These are phyloP conservation scores for Drosophila paramelanica DNA, from an alignment of 2,888 invertebrate species.

Conservation along the genomic window DNA sequence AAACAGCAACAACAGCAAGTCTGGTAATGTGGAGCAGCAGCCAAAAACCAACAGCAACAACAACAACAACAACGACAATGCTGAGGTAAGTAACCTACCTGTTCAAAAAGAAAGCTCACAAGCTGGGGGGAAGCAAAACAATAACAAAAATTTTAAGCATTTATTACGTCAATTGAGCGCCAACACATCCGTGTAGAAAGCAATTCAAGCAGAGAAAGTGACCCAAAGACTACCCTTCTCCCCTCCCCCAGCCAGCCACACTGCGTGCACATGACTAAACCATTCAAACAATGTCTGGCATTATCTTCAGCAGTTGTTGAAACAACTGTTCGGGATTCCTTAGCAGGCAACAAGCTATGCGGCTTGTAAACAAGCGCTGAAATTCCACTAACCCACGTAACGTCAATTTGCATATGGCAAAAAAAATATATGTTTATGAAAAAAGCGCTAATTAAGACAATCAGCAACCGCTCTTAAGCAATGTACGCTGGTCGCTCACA, in stretches of 20 bases:
- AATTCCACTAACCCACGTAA: conserved; percentile 73
- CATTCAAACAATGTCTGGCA: conserved; percentile 30
- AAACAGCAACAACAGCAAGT: conserved; percentile 35
- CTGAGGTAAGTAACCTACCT: conserved; percentile 71
- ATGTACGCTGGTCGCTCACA: conserved; percentile 11
- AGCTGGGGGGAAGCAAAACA: conserved; percentile 18
- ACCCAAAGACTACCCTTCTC: conserved; percentile 30
- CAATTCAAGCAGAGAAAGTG: conserved; percentile 67
- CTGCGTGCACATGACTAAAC: conserved; percentile 9
- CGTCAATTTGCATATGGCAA: conserved; percentile 64
- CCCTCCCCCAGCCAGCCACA: not conserved
- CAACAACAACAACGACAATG: conserved; percentile 61
- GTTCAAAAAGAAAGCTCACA: conserved; percentile 52
- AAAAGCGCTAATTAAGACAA: conserved; percentile 66
- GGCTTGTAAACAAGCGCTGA: conserved; percentile 43
- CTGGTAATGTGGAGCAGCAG: conserved; percentile 56
- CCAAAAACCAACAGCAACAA: conserved; percentile 38
- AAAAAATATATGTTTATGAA: not conserved
- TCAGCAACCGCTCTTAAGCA: conserved; percentile 29
- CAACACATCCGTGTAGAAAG: conserved; percentile 75
- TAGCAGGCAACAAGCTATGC: conserved; percentile 32
- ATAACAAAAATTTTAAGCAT: conserved; percentile 16
- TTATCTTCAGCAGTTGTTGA: conserved; percentile 57
- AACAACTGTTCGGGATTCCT: conserved; percentile 62
- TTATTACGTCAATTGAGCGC: conserved; percentile 70